Evolutionary conservation across 1,140 invertebrate species (phyloP), one percentile per base, ranked within the genome.

Genomic region (Lepidurus packardi): DNA sequence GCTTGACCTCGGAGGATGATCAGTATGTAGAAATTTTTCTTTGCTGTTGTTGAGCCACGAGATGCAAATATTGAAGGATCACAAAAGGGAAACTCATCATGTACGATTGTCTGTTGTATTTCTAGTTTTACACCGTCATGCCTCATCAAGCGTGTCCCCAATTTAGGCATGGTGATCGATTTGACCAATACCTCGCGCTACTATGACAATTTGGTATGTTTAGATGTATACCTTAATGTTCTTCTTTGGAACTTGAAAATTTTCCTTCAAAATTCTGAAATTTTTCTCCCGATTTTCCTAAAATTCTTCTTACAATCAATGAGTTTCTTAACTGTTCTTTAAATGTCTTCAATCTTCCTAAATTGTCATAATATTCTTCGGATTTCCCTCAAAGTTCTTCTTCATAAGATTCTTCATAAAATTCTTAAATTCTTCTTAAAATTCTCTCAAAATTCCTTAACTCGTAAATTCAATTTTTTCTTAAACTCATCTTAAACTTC

Each of bases 101-200:
- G 6, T 65, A 13, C 21, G 6, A 24, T 41, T 75, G 13, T 42
- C 11, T 75, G 13, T 9, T 41, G 1, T 25, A 4, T 34, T 41
- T 25, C 21, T n/a, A 89, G 87, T 81, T 90, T 88, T 81, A 86
- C 86, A 77, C 84, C 85, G 16, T 75, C 80, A 13, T 83, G 80
- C 42, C 80, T 91, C 45, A 81, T 89, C 79, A 81, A 89, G 65
- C 81, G 83, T 65, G 84, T 87, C 74, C 88, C 90, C 10, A 85
- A 88, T 74, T 82, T 92, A 47, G 90, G 90, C 76, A 84, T 88
- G 47, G 86, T 92, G 41, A 87, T 92, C 65, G 91, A 92, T 82
- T 83, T 92, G 74, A 92, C 91, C 42, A 90, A 90, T 80, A 92
- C 91, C 0, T 82, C 81, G 53, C 87, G 89, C 75, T 92, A 92